Conservation (phyloP, 2,113 vertebrate genomes). For the Prietella phreatophila region DNA sequence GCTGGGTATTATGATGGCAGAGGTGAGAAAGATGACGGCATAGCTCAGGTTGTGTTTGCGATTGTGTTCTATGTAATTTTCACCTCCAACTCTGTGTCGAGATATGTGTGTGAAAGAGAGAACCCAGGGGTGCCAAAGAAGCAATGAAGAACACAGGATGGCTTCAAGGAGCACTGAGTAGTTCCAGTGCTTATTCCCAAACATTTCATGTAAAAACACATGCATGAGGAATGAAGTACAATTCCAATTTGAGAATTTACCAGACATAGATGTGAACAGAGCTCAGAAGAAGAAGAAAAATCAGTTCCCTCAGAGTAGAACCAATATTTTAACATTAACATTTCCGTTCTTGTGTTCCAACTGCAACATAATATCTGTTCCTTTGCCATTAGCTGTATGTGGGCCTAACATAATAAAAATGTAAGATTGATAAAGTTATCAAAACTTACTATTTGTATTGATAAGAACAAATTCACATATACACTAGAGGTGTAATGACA, state of each 20-base stretch:
- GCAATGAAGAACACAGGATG: background rate
- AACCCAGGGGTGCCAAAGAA: background rate
- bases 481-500: background rate
- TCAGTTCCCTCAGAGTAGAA: background rate
- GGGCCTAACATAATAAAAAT: background rate
- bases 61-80: constrained; percentile 21
- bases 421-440: background rate
- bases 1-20: background rate
- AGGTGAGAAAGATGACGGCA: background rate
- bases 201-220: background rate
- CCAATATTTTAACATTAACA: background rate
- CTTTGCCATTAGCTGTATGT: background rate
- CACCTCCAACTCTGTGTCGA: constrained; percentile 14
- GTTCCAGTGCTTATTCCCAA: background rate
- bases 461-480: background rate
- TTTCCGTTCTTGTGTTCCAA: background rate
- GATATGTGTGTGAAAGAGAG: background rate
- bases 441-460: background rate
- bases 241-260: background rate
- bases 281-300: background rate
- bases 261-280: background rate
- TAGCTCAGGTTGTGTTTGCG: background rate
- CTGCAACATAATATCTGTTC: background rate
- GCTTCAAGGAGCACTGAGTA: background rate
- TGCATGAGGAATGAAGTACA: background rate